Percentiles rank a stretch among this genome's conserved stretches.
Conservation (phyloP, 1,140 invertebrate genomes). For the Philaenus spumarius region DNA sequence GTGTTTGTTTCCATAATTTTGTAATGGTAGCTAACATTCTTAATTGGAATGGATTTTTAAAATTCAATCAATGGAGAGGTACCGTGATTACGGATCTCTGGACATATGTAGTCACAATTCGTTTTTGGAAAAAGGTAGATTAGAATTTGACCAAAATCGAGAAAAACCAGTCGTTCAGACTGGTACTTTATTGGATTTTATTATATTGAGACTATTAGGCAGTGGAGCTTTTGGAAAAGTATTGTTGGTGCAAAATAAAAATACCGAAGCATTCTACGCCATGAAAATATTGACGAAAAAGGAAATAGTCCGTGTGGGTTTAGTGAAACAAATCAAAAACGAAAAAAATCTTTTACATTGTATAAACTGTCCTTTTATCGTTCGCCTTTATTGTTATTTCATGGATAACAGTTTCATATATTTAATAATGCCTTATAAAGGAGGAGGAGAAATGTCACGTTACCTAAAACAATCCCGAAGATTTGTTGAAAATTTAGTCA, state of each 20-base stretch:
- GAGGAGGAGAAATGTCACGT: slow-evolving; percentile 77
- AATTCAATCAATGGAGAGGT: too few species aligned
- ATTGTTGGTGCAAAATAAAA: slow-evolving; percentile 65
- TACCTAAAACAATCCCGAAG: slow-evolving; percentile 61
- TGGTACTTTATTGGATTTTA: slow-evolving; percentile 38
- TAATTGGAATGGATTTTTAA: too few species aligned
- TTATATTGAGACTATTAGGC: slow-evolving; percentile 66
- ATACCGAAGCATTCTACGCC: slow-evolving; percentile 55
- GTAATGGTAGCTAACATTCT: too few species aligned
- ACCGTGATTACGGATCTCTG: neutral
- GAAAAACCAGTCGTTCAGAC: neutral
- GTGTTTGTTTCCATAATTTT: too few species aligned
- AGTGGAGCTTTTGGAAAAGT: slow-evolving; percentile 87
- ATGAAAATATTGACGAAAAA: slow-evolving; percentile 89
- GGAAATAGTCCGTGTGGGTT: slow-evolving; percentile 77
- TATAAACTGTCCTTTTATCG: slow-evolving; percentile 74
- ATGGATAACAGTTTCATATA: slow-evolving; percentile 84
- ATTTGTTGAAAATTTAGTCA: slow-evolving; percentile 71
- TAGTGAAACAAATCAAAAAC: slow-evolving; percentile 75
- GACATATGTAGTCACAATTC: neutral
- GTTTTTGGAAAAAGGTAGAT: neutral
- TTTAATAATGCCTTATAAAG: slow-evolving; percentile 68
- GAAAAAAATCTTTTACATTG: slow-evolving; percentile 78
- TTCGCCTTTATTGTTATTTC: slow-evolving; percentile 76
- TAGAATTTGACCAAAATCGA: neutral